Conservation (phyloP, 2,888 invertebrate genomes). For the Digitonthophagus gazella region DNA sequence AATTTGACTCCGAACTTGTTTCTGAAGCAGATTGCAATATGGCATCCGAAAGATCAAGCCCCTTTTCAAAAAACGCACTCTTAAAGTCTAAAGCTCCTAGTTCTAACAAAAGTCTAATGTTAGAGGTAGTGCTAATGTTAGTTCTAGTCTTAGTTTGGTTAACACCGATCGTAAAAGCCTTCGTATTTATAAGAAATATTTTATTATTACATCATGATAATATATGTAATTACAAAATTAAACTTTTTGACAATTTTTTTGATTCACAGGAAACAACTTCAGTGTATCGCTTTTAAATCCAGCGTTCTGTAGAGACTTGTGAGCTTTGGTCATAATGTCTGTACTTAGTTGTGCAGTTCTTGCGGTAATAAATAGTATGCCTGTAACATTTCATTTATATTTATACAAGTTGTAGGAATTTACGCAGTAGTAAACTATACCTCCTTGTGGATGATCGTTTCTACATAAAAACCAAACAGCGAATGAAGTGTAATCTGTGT, state of each 20-base stretch:
- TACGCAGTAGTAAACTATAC: neutral
- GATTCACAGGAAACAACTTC: neutral
- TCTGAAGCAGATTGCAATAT: too few relatives aligned
- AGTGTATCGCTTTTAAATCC: neutral
- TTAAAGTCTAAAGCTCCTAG: too few relatives aligned
- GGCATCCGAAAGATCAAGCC: too few relatives aligned
- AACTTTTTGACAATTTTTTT: neutral
- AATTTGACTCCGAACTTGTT: too few relatives aligned
- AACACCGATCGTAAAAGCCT: too few relatives aligned
- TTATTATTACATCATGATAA: too few relatives aligned
- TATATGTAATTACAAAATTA: neutral
- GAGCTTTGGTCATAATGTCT: neutral
- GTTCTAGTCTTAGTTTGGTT: too few relatives aligned
- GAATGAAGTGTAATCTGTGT: neutral
- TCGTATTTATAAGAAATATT: too few relatives aligned
- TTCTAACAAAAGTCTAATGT: too few relatives aligned
- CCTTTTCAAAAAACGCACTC: too few relatives aligned
- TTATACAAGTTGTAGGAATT: too few relatives aligned
- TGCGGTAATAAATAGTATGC: neutral
- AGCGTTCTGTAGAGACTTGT: neutral
- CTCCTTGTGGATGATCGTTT: neutral
- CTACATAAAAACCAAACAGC: neutral
- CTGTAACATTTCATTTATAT: neutral
- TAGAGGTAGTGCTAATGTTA: too few relatives aligned
- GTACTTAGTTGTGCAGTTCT: neutral